A percentile compares a stretch with the other conserved stretches of the same genome.
Evolutionary conservation across 2,797 vertebrate genomes (phyloP).

Genomic region (Heteromormyrus szaboi): DNA sequence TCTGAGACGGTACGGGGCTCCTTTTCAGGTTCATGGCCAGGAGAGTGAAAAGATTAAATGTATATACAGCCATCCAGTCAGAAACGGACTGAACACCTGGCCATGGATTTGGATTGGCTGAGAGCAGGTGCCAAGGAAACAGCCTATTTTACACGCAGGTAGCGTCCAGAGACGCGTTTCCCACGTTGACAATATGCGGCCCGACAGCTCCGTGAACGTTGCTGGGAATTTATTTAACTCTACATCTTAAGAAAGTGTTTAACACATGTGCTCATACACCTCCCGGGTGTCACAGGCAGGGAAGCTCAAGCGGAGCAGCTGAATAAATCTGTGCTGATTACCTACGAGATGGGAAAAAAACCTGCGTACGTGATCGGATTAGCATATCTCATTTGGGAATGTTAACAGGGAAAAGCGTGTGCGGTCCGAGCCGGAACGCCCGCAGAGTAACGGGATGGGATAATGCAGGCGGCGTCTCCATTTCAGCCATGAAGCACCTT

Average conservation of each 20-base stretch:
- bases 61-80: not conserved
- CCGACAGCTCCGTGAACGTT: not conserved
- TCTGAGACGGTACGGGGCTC: not conserved
- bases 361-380: not conserved
- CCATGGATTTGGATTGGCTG: not conserved
- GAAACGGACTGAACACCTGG: not conserved
- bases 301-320: not conserved
- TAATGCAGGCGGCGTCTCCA: not conserved
- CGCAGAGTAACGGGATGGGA: not conserved
- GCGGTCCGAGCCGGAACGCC: not conserved
- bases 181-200: not conserved
- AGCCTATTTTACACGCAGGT: not conserved
- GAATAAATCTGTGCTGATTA: not conserved
- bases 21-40: not conserved
- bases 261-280: not conserved
- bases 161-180: not conserved
- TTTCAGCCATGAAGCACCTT: not conserved
- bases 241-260: conserved; percentile 10
- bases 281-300: not conserved
- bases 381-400: conserved; percentile 7
- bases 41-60: not conserved
- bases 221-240: not conserved
- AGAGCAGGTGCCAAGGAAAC: not conserved
- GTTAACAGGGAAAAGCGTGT: not conserved
- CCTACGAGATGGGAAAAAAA: not conserved